A percentile compares a stretch with the other conserved stretches of the same genome.
These are phyloP conservation scores for Mionectes olivaceus DNA, from an alignment of 2,797 vertebrate genomes.

Conservation along the genomic window DNA sequence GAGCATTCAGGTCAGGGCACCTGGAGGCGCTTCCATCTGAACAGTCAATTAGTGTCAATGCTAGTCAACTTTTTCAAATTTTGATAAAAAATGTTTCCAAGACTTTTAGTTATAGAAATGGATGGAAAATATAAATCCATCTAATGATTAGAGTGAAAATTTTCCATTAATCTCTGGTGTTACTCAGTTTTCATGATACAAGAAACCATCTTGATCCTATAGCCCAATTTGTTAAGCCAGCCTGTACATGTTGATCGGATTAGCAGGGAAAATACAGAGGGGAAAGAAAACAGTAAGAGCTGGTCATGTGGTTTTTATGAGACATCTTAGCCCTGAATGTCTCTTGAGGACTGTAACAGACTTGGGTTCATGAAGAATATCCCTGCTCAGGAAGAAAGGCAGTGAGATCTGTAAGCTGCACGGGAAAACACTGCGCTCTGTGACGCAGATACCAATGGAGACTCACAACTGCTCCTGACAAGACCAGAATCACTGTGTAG, in stretches of 20 bases:
- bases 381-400: not conserved
- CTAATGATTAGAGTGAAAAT: slow-evolving; percentile 12
- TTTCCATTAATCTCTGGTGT: slow-evolving; percentile 9
- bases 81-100: not conserved
- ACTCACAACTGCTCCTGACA: not conserved
- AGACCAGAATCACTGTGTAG: not conserved
- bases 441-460: rapidly evolving
- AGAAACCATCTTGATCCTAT: slow-evolving; percentile 8
- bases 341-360: not conserved
- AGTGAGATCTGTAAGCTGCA: not conserved
- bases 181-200: not conserved
- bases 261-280: slow-evolving; percentile 12
- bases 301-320: slow-evolving; percentile 30
- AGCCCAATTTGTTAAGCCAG: slow-evolving; percentile 33
- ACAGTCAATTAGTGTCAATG: not conserved
- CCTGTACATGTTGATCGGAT: slow-evolving; percentile 25
- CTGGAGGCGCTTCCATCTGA: not conserved
- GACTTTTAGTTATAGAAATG: not conserved
- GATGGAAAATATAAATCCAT: not conserved
- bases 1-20: not conserved
- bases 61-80: not conserved
- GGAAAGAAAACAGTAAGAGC: slow-evolving; percentile 25
- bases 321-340: not conserved
- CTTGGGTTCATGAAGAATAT: not conserved
- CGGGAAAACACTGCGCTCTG: not conserved